A percentile compares a stretch with the other conserved stretches of the same genome.
These are phyloP conservation scores for Globodera rostochiensis DNA, from an alignment of 1,140 invertebrate genomes.

Conservation along the genomic window DNA sequence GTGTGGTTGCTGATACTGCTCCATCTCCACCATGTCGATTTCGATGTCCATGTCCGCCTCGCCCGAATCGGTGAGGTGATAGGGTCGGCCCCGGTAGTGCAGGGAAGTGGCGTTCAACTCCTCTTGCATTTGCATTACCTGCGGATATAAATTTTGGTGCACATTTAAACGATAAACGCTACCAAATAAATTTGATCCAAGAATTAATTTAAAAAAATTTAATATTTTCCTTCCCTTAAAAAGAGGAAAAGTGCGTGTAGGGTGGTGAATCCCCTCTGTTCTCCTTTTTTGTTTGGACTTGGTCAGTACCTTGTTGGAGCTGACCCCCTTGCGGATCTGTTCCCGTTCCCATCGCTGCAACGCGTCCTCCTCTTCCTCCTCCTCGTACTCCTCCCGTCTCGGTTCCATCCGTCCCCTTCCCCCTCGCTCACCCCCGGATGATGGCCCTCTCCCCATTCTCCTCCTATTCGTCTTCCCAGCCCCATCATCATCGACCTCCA, in stretches of 20 bases:
- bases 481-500: neutral
- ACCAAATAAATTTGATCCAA: no score
- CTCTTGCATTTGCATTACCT: slow-evolving; percentile 50
- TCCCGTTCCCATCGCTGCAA: slow-evolving; percentile 47
- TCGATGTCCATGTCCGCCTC: slow-evolving; percentile 46
- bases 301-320: slow-evolving; percentile 37
- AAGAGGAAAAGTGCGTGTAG: no score
- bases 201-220: no score
- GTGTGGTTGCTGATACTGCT: slow-evolving; percentile 25
- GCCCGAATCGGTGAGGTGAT: neutral
- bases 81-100: slow-evolving; percentile 32
- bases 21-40: slow-evolving; percentile 48
- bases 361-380: slow-evolving; percentile 47
- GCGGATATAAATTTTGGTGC: slow-evolving; percentile 15
- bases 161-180: slow-evolving; percentile 29
- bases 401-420: neutral
- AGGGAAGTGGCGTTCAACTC: slow-evolving; percentile 39
- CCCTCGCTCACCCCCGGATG: no score
- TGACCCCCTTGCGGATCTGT: slow-evolving; percentile 52
- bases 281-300: no score
- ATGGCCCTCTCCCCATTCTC: slow-evolving; percentile 17
- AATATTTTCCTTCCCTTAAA: no score
- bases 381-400: neutral
- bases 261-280: no score
- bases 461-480: neutral